phyloP scores from a whole-genome alignment of 2,888 invertebrate species.

The Rotaria magnacalcarata region DNA sequence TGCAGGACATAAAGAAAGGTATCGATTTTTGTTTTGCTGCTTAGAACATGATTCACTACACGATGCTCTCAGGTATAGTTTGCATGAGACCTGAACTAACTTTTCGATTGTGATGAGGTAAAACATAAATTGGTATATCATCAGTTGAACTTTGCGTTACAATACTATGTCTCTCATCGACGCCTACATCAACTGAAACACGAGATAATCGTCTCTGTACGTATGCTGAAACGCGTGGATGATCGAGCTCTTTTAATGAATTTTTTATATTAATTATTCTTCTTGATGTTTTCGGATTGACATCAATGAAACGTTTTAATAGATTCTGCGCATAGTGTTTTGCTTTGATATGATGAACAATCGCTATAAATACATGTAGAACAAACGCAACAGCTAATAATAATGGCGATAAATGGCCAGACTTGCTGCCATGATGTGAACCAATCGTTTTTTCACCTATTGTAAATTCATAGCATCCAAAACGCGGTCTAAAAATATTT shows the following conservation, averaged over 20 bases:
- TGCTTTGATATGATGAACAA: constrained; percentile 18
- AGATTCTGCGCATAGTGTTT: neutral
- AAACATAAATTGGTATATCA: neutral
- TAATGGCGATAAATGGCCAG: neutral
- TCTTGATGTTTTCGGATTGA: neutral
- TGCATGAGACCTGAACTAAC: neutral
- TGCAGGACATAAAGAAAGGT: constrained; percentile 54
- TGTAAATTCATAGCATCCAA: neutral
- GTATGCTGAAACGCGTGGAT: neutral
- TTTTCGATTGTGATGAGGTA: neutral
- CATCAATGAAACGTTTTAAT: constrained; percentile 12
- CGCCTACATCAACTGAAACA: neutral
- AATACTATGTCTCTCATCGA: neutral
- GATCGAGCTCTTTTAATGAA: neutral
- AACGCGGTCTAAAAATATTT: neutral
- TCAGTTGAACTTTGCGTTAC: neutral
- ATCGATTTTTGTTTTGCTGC: neutral
- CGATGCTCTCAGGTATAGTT: neutral
- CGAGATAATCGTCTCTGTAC: constrained; percentile 30
- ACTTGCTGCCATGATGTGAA: neutral
- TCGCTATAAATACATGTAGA: neutral
- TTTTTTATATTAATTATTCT: neutral
- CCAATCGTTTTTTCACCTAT: constrained; percentile 10
- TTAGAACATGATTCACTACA: constrained; percentile 34
- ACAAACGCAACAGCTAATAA: neutral